Conservation (phyloP, 2,888 invertebrate genomes). For the Drosophila recens region DNA sequence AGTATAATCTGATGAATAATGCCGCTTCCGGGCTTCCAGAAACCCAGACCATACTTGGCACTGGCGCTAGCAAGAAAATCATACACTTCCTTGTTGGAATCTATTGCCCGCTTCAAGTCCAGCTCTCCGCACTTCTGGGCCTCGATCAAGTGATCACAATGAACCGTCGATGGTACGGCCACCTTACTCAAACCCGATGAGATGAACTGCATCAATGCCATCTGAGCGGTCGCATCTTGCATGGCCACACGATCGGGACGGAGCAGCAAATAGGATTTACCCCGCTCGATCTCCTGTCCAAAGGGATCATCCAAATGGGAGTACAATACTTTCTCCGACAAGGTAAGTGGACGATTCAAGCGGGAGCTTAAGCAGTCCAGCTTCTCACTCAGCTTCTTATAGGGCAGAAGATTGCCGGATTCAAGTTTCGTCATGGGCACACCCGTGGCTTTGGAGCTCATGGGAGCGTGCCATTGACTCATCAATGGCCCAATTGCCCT, state of each 20-base stretch:
- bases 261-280: conserved; percentile 95
- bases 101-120: conserved; percentile 97
- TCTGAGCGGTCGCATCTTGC: conserved; percentile 99
- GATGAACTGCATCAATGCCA: conserved; percentile 99
- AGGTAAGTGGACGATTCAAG: conserved; percentile 95
- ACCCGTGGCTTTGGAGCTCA: conserved; percentile 89
- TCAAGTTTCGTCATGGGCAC: conserved; percentile 99
- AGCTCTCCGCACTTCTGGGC: conserved; percentile 95
- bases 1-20: conserved; percentile 99
- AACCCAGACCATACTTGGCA: conserved; percentile 99
- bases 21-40: conserved; percentile 99
- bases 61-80: conserved; percentile 96
- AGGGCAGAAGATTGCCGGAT: conserved; percentile 89
- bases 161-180: conserved; percentile 99
- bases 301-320: conserved; percentile 97
- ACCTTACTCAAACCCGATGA: conserved; percentile 97
- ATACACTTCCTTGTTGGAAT: conserved; percentile 95
- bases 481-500: conserved; percentile 88
- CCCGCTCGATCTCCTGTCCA: conserved; percentile 95
- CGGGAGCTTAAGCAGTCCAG: conserved; percentile 93
- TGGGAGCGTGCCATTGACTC: conserved; percentile 93
- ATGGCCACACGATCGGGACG: conserved; percentile 99
- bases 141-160: conserved; percentile 99
- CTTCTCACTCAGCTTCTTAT: conserved; percentile 91
- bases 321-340: conserved; percentile 98